phyloP scores from a whole-genome alignment of 2,797 vertebrate genomes.

The Uromys caudimaculatus region DNA sequence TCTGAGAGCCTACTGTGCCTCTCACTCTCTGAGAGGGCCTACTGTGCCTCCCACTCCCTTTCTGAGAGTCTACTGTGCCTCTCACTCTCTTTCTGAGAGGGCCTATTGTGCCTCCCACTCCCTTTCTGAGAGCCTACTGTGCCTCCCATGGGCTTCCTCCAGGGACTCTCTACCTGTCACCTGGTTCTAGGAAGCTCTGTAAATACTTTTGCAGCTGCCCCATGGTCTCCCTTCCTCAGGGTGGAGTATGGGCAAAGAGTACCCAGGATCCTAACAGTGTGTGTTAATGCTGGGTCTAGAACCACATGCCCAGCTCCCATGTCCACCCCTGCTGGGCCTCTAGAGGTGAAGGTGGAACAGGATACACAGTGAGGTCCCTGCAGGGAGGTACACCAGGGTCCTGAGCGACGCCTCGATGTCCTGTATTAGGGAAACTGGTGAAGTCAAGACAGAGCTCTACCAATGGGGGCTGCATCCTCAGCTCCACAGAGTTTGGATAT shows the following conservation, averaged over 20 bases:
- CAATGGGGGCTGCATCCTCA: accelerated
- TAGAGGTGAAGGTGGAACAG: not conserved
- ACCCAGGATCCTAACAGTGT: not conserved
- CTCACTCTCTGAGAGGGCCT: too few species aligned
- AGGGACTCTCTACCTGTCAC: not conserved
- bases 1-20: not conserved
- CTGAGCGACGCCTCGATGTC: accelerated
- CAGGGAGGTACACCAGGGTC: not conserved
- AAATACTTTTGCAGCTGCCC: not conserved
- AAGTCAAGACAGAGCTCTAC: not conserved
- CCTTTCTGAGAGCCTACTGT: not conserved
- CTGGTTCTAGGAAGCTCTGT: not conserved
- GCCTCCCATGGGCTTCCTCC: not conserved
- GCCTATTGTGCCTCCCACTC: not conserved
- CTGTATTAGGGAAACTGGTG: accelerated
- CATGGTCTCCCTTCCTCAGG: not conserved
- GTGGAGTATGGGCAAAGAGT: not conserved
- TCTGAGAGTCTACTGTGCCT: not conserved
- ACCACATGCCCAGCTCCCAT: not conserved
- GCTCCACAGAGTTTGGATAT: not conserved
- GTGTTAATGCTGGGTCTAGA: not conserved
- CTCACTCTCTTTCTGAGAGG: not conserved
- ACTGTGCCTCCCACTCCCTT: not conserved
- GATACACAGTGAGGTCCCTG: accelerated
- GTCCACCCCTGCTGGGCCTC: not conserved